These are phyloP conservation scores for Trissolcus japonicus DNA, from an alignment of 2,888 invertebrate genomes.

Conservation along the genomic window DNA sequence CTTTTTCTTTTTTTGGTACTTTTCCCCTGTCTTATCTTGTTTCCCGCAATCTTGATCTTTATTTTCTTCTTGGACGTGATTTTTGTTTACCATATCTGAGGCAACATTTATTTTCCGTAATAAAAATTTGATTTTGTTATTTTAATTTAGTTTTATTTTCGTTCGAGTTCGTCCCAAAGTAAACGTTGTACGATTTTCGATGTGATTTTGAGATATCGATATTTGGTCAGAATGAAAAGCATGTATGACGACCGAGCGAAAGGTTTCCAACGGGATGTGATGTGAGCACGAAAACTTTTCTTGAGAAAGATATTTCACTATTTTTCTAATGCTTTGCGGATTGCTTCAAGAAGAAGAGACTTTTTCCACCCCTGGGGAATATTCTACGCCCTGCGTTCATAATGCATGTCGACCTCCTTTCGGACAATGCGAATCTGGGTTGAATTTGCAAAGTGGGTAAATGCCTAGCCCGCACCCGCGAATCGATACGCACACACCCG, in stretches of 20 bases:
- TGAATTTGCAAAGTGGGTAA: slow-evolving; percentile 58
- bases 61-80: too few relatives aligned
- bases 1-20: too few relatives aligned
- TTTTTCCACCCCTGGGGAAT: slow-evolving; percentile 37
- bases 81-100: not conserved
- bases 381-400: slow-evolving; percentile 50
- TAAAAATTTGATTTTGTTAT: not conserved
- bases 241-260: not conserved
- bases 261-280: not conserved
- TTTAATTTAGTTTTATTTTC: not conserved
- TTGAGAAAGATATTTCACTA: slow-evolving; percentile 10
- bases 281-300: slow-evolving; percentile 1
- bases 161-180: not conserved
- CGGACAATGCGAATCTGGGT: slow-evolving; percentile 59
- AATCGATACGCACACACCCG: slow-evolving; percentile 56
- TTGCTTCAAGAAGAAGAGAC: slow-evolving; percentile 17
- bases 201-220: slow-evolving; percentile 13
- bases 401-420: slow-evolving; percentile 59
- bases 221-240: slow-evolving; percentile 4
- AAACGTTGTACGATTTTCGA: not conserved
- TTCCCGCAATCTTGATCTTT: too few relatives aligned
- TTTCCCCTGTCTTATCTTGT: too few relatives aligned
- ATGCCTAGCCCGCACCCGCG: slow-evolving; percentile 55
- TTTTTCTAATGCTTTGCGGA: slow-evolving; percentile 9
- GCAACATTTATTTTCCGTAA: not conserved